These are phyloP conservation scores for Calameuta filiformis DNA, from an alignment of 2,888 invertebrate genomes.

Conservation along the genomic window DNA sequence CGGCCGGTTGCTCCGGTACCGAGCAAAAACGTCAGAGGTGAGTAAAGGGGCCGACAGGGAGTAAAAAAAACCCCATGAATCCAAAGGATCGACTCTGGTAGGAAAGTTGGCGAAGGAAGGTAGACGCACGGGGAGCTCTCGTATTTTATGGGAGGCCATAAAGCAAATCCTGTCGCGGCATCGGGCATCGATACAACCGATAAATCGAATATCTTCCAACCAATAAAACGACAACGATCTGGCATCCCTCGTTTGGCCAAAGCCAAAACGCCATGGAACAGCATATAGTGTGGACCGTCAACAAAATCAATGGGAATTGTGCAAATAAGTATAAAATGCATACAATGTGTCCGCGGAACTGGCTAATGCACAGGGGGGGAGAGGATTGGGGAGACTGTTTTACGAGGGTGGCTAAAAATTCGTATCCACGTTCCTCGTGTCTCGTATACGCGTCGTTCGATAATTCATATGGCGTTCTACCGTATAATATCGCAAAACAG, in stretches of 20 bases:
- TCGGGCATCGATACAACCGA: conserved; percentile 38
- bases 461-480: background rate
- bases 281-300: background rate
- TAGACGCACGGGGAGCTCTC: background rate
- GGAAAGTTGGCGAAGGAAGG: background rate
- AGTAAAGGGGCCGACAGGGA: background rate
- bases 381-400: background rate
- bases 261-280: background rate
- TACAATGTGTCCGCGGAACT: conserved; percentile 63
- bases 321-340: conserved; percentile 65
- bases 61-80: background rate
- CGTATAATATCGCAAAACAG: background rate
- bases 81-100: background rate
- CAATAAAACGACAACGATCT: conserved; percentile 54
- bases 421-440: background rate
- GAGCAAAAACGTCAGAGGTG: background rate
- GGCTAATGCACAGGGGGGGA: conserved; percentile 50
- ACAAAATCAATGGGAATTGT: conserved; percentile 60
- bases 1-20: background rate
- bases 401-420: background rate
- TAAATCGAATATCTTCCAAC: conserved; percentile 60
- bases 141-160: conserved; percentile 9
- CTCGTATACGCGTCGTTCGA: background rate
- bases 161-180: conserved; percentile 16
- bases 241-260: background rate